Conservation (phyloP, 2,888 invertebrate genomes). For the Drosophila phalerata region DNA sequence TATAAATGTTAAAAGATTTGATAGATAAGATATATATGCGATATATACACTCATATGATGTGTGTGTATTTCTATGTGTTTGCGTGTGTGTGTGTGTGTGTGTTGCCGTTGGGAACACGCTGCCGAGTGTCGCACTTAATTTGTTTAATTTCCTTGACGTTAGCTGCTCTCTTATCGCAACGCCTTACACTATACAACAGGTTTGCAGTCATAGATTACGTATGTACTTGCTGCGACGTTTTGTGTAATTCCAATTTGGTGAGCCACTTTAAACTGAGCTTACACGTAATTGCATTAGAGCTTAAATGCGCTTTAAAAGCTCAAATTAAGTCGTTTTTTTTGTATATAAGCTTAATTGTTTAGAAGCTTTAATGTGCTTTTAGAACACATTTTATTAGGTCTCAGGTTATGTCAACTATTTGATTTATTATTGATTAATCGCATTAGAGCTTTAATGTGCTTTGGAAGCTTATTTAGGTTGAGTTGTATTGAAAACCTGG, state of each 20-base stretch:
- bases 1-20: constrained; percentile 77
- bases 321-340: background rate
- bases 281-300: constrained; percentile 5
- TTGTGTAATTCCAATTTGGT: background rate
- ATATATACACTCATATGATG: constrained; percentile 11
- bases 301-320: background rate
- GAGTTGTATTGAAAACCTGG: too few relatives aligned
- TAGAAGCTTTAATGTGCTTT: background rate
- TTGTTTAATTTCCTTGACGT: constrained; percentile 63
- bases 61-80: background rate
- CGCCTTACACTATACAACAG: constrained; percentile 46
- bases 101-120: constrained; percentile 61
- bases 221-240: background rate
- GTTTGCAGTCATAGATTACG: constrained; percentile 16
- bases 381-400: background rate
- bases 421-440: too few relatives aligned
- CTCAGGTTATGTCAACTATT: too few relatives aligned
- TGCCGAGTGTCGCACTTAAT: constrained; percentile 76
- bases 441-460: background rate
- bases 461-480: background rate
- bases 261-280: constrained; percentile 4
- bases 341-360: background rate
- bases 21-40: constrained; percentile 69
- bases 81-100: constrained; percentile 12
- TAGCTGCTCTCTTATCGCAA: constrained; percentile 38